Evolutionary conservation across 2,113 vertebrate genomes (phyloP).

Genomic region (Ctenodactylus gundi): DNA sequence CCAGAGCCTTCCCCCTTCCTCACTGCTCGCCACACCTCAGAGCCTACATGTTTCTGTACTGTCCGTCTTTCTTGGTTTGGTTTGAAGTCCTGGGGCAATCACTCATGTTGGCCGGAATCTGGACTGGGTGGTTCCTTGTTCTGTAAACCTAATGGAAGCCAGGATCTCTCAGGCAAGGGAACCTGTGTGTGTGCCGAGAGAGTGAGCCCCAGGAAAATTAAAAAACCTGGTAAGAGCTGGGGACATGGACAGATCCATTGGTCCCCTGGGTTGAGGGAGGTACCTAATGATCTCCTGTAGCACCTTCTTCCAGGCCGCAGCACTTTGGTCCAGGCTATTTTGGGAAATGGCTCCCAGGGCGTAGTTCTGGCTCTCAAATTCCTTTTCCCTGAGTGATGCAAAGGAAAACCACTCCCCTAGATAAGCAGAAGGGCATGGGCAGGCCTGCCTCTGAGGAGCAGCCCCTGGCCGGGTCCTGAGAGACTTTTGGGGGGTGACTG

Average conservation of each 20-base stretch:
- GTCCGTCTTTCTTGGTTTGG: not conserved
- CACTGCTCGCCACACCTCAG: not conserved
- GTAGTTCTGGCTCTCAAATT: constrained; percentile 33
- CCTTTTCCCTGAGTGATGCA: not conserved
- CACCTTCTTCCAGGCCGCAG: not conserved
- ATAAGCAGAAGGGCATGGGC: constrained; percentile 34
- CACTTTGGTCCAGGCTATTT: constrained; percentile 26
- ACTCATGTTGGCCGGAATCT: not conserved
- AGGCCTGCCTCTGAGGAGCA: not conserved
- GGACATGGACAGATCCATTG: too few relatives aligned
- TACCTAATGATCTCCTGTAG: not conserved
- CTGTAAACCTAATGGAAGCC: too few relatives aligned
- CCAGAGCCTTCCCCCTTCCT: rapidly evolving
- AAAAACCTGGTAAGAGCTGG: not conserved
- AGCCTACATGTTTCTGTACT: not conserved
- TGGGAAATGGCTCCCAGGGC: constrained; percentile 58
- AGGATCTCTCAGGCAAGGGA: too few relatives aligned
- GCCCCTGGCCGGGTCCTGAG: not conserved
- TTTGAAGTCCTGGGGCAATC: not conserved
- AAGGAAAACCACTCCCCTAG: constrained; percentile 43
- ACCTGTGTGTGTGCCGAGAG: too few relatives aligned
- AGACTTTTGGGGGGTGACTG: too few relatives aligned
- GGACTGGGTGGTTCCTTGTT: too few relatives aligned
- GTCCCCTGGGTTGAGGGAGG: not conserved
- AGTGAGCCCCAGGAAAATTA: not conserved